phyloP scores from a whole-genome alignment of 2,888 invertebrate species.

The Phanerotoma sp. region DNA sequence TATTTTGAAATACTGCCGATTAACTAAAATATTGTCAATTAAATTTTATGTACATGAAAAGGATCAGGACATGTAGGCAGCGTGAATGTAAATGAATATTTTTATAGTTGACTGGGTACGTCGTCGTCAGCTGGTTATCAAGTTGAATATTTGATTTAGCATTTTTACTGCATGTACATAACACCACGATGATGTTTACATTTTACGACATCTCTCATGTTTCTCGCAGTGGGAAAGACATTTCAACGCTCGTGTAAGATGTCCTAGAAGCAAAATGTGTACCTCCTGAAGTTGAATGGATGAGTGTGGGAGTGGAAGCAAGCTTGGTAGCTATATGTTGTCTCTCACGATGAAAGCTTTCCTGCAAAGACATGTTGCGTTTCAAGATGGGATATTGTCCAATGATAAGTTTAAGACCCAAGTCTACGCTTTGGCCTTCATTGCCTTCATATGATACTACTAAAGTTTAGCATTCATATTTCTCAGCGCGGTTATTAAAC shows the following conservation, averaged over 20 bases:
- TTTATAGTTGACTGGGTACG: neutral
- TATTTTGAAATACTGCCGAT: too few species aligned
- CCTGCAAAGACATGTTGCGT: conserved; percentile 14
- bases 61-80: too few species aligned
- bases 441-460: neutral
- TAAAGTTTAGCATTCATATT: conserved; percentile 2
- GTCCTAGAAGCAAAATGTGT: conserved; percentile 19
- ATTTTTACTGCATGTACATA: conserved; percentile 4
- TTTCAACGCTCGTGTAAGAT: conserved; percentile 18
- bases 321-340: neutral
- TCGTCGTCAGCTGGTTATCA: neutral
- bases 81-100: too few species aligned
- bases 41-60: too few species aligned
- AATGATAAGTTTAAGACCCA: conserved; percentile 14
- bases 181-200: conserved; percentile 1
- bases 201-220: conserved; percentile 15
- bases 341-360: conserved; percentile 4
- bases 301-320: conserved; percentile 21
- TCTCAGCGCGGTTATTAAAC: neutral
- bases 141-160: conserved; percentile 1
- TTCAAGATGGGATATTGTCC: conserved; percentile 21
- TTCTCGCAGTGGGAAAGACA: conserved; percentile 20
- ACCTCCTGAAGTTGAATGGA: conserved; percentile 20
- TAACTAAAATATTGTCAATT: too few species aligned
- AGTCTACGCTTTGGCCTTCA: conserved; percentile 25